Base-by-base conservation (phyloP, 1,140 invertebrate species). In the Eriocheir sinensis region DNA sequence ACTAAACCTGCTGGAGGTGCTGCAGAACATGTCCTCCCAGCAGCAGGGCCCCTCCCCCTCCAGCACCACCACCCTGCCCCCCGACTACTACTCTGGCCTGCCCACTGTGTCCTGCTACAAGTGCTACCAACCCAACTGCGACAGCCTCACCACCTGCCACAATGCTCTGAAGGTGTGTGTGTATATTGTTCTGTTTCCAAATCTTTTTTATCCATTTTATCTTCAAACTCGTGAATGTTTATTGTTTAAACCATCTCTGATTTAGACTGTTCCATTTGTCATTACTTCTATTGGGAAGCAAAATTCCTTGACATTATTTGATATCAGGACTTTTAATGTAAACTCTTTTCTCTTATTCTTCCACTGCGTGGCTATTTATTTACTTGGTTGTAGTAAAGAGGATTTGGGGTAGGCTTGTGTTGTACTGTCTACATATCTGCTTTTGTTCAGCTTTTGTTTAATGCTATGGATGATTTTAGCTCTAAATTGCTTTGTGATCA, bases 161-260 rank as follows among this genome's bases (percentile, higher is more conserved):
- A 89, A 90, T 89, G 93, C 93, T 53, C 89, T 94, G 38, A 94
- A 34, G 93, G 93, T 94, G 89, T 32, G 81, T 34, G 17, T 9
- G 8, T 80, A 32, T 80, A 80, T 53, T 79, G 12, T 17, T 27
- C 17, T 30, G 38, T 40, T 0, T 17, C 9, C 2, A 30, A 89
- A 41, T 44, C 2, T 53, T 1, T 89, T 21, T 41, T 44, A 44
- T 30, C 36, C 1, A 21, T 41, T 3, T 41, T 30, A 48, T n/a
- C 27, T 0, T 3, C 41, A 21, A 21, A 89, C 4, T 2, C 17
- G 27, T 3, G 27, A n/a, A n/a, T 21, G 38, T 40, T n/a, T n/a
- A 48, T 6, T 32, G 8, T 41, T 0, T 34, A 8, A 32, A 8
- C 12, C 27, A 72, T 72, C 27, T 12, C 12, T 72, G 53, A 72